Conservation (phyloP, 2,888 invertebrate species). For the Zaprionus bogoriensis region DNA sequence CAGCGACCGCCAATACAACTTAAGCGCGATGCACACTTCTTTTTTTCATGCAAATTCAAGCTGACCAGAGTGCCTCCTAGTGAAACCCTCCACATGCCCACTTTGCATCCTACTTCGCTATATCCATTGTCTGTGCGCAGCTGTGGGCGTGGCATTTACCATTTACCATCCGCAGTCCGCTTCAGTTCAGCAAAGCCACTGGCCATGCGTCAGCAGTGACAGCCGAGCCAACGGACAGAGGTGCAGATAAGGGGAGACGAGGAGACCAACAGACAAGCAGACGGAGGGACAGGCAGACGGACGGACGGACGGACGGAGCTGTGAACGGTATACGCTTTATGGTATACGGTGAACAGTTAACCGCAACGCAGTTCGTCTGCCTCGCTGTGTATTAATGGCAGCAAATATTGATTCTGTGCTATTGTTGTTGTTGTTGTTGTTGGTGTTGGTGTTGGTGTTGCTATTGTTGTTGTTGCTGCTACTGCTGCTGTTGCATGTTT, state of each 20-base stretch:
- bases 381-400: conserved; percentile 36
- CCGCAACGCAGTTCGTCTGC: conserved; percentile 31
- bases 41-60: conserved; percentile 21
- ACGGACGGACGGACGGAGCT: neutral
- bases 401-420: conserved; percentile 48
- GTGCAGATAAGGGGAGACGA: neutral
- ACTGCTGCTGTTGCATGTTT: conserved; percentile 5
- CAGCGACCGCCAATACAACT: conserved; percentile 18
- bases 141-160: conserved; percentile 16
- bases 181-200: conserved; percentile 9
- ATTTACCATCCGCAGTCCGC: conserved; percentile 1
- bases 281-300: neutral
- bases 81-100: neutral
- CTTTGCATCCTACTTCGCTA: too few relatives aligned
- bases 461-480: conserved; percentile 12
- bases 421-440: conserved; percentile 13
- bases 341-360: conserved; percentile 27
- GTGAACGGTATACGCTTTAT: neutral
- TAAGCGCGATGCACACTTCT: conserved; percentile 11
- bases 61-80: neutral
- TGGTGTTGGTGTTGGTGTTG: conserved; percentile 17
- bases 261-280: too few relatives aligned
- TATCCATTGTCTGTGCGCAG: neutral
- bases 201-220: neutral
- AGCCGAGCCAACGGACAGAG: neutral